These are phyloP conservation scores for Isotomurus palustris DNA, from an alignment of 2,888 invertebrate genomes.

Conservation along the genomic window DNA sequence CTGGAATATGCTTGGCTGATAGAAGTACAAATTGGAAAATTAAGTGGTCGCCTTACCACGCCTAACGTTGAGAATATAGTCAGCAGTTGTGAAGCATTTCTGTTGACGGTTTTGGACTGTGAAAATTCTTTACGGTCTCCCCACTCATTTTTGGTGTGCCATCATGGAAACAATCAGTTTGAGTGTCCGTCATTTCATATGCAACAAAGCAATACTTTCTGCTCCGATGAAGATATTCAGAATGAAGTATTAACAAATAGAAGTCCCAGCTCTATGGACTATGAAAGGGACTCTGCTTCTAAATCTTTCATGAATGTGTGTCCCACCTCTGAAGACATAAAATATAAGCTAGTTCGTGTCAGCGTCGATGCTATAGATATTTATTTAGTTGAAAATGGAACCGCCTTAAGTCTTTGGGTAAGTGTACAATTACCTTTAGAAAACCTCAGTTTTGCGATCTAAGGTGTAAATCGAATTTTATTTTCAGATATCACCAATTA, in stretches of 20 bases:
- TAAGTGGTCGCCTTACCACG: slow-evolving; percentile 83
- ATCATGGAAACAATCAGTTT: slow-evolving; percentile 68
- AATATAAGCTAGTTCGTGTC: slow-evolving; percentile 87
- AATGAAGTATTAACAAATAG: slow-evolving; percentile 11
- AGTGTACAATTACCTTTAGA: slow-evolving; percentile 24
- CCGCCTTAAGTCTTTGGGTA: slow-evolving; percentile 79
- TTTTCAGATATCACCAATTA: slow-evolving; percentile 70
- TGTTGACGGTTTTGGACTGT: slow-evolving; percentile 75
- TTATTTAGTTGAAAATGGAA: slow-evolving; percentile 82
- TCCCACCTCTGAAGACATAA: slow-evolving; percentile 76
- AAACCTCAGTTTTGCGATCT: too few species aligned
- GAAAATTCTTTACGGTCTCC: slow-evolving; percentile 88
- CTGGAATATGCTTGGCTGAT: slow-evolving; percentile 96
- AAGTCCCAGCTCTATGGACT: slow-evolving; percentile 8
- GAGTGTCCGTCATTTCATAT: slow-evolving; percentile 53
- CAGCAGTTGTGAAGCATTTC: slow-evolving; percentile 81
- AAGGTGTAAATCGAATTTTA: slow-evolving; percentile 4
- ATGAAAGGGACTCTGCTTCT: background rate
- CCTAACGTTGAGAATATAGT: slow-evolving; percentile 84
- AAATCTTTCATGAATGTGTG: slow-evolving; percentile 56
- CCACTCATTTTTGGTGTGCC: slow-evolving; percentile 69
- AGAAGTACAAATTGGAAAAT: slow-evolving; percentile 87
- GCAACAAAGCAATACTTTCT: slow-evolving; percentile 8
- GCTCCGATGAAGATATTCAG: slow-evolving; percentile 8
- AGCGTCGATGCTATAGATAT: slow-evolving; percentile 85